Evolutionary conservation across 2,888 invertebrate species (phyloP).

Genomic region (Stegophylla sp.): DNA sequence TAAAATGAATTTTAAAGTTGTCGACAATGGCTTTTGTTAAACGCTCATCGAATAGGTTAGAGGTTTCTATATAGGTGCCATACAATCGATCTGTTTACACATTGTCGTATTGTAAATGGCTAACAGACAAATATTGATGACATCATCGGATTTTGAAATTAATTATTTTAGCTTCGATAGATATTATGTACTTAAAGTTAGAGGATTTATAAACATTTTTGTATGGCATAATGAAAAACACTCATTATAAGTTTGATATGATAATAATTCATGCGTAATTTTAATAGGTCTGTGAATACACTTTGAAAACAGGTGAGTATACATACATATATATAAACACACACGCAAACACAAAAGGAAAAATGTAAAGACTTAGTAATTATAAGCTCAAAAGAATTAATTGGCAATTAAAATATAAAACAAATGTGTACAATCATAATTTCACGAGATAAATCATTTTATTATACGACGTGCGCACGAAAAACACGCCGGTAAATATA

Average conservation of each 20-base stretch:
- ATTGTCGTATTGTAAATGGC: conserved; percentile 8
- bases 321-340: too few relatives aligned
- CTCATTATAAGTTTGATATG: too few relatives aligned
- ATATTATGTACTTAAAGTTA: background rate
- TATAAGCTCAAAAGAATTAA: background rate
- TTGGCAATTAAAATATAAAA: background rate
- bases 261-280: background rate
- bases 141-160: conserved; percentile 16
- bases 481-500: background rate
- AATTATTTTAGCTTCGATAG: conserved; percentile 19
- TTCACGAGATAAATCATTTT: background rate
- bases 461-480: background rate
- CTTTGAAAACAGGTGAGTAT: background rate
- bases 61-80: background rate
- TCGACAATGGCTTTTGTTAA: conserved; percentile 33
- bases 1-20: conserved; percentile 21
- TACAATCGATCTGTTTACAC: conserved; percentile 28
- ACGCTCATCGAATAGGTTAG: conserved; percentile 23
- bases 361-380: background rate
- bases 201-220: conserved; percentile 1
- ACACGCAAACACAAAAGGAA: too few relatives aligned
- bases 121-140: conserved; percentile 26
- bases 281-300: background rate
- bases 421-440: background rate
- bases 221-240: background rate